Base-by-base conservation (phyloP, 2,797 vertebrate species). In the Pangasius larnaudii region DNA sequence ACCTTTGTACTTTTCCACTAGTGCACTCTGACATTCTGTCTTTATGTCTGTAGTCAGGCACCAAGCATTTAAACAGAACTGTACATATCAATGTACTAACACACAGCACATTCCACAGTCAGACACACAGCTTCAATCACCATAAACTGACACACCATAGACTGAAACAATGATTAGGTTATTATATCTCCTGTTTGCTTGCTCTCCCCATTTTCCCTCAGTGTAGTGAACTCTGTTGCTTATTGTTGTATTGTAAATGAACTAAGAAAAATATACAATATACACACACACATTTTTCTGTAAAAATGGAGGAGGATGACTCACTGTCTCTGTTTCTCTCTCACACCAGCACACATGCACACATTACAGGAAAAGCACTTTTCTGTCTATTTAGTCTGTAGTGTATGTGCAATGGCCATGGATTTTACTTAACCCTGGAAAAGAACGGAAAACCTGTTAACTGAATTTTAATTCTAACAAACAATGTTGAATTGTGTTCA, bases 1-100 rank as follows among this genome's bases (percentile, higher is more conserved):
- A 42, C 58, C 79, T 82, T 42, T 42, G 58, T 82, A 82, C 56
- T 81, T 81, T 81, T 42, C 13, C 36, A 61, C 6, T 81, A 39
- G 78, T 59, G 33, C 22, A 27, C 24, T 39, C 22, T 75, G 72
- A 39, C 19, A 4, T 24, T 11, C 19, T 79, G 49, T 39, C 10
- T 7, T 27, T 14, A 27, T 59, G 27, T 81, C 56, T 61, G 5
- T n/a, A 27, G 56, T 81, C 36, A 8, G 22, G 36, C 3, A 16
- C 58, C 36, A 63, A 46, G 39, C 58, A 82, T 63, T 22, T 59
- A 14, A 59, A 80, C 19, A 6, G 18, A 59, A 24, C 22, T 24
- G 22, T 61, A 81, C 0, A 46, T 63, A 82, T 81, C 36, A 10
- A 56, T 63, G 56, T 36, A 6, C 11, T 79, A 33, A 33, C 30